Percentiles rank a stretch among this genome's conserved stretches.
These are phyloP conservation scores for Lagocephalus sceleratus DNA, from an alignment of 2,797 vertebrate species.

Conservation along the genomic window DNA sequence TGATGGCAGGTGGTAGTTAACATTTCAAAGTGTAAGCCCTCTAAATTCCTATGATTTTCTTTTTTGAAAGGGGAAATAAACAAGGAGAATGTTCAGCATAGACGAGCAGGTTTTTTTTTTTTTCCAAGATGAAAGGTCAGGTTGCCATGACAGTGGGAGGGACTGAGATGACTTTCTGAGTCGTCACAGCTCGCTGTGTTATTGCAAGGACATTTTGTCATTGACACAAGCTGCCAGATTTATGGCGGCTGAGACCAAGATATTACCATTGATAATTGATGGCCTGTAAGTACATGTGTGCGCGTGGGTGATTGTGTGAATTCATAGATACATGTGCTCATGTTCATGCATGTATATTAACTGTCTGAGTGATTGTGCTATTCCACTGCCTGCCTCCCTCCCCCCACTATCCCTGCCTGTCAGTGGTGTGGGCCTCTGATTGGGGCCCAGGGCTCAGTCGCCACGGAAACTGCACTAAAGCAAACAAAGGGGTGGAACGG, in stretches of 20 bases:
- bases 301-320: constrained; percentile 1
- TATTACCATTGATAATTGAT: constrained; percentile 68
- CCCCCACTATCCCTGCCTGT: constrained; percentile 37
- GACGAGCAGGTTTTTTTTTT: constrained; percentile 28
- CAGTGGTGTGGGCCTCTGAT: constrained; percentile 73
- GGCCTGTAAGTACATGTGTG: constrained; percentile 38
- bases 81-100: constrained; percentile 27
- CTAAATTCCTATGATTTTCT: constrained; percentile 43
- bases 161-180: constrained; percentile 28
- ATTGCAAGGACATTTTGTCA: constrained; percentile 68
- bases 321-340: constrained; percentile 1
- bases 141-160: constrained; percentile 19
- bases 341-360: constrained; percentile 33
- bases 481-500: constrained; percentile 79
- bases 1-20: constrained; percentile 63
- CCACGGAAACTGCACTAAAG: constrained; percentile 80
- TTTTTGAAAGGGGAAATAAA: constrained; percentile 32
- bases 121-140: constrained; percentile 41
- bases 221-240: constrained; percentile 55
- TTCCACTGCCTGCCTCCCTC: constrained; percentile 8
- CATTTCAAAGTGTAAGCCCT: constrained; percentile 55
- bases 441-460: constrained; percentile 71
- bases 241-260: constrained; percentile 47
- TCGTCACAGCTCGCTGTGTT: constrained; percentile 43
- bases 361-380: constrained; percentile 25